Evolutionary conservation across 2,113 vertebrate species (phyloP).

Genomic region (Ammodytes marinus): DNA sequence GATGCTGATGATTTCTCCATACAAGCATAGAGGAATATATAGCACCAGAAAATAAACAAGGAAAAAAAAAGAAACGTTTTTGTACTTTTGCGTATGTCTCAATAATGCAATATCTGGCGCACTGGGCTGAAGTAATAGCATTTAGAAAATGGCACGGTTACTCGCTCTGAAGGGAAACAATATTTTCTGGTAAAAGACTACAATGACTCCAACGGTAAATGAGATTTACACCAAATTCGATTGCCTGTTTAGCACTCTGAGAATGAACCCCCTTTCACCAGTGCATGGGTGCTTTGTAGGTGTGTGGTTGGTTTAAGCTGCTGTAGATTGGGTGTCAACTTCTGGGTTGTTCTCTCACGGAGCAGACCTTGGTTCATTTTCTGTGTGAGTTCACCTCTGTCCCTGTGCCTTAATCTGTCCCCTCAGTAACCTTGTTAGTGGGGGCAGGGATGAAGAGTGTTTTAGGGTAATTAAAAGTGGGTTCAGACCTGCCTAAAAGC

Average conservation of each 20-base stretch:
- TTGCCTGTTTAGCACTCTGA: constrained; percentile 43
- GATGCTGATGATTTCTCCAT: neutral
- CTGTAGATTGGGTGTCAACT: constrained; percentile 35
- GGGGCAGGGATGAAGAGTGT: constrained; percentile 26
- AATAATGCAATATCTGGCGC: constrained; percentile 53
- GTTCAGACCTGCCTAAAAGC: constrained; percentile 56
- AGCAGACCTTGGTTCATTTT: constrained; percentile 22
- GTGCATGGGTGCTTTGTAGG: constrained; percentile 64
- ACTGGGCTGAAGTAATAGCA: constrained; percentile 43
- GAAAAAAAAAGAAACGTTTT: neutral
- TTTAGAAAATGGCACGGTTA: constrained; percentile 53
- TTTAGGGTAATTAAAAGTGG: constrained; percentile 62
- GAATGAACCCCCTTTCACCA: constrained; percentile 58
- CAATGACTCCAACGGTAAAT: constrained; percentile 46
- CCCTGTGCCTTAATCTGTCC: constrained; percentile 53
- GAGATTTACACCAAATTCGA: constrained; percentile 52
- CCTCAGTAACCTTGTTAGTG: constrained; percentile 41
- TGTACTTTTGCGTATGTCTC: constrained; percentile 20
- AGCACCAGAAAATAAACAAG: neutral
- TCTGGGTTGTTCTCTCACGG: constrained; percentile 19
- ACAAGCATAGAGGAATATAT: neutral
- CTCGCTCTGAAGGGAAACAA: constrained; percentile 17
- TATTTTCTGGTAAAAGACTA: constrained; percentile 32
- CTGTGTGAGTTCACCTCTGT: constrained; percentile 24
- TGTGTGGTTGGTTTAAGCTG: constrained; percentile 53